phyloP scores from a whole-genome alignment of 2,113 vertebrate species.

The Zootoca vivipara region DNA sequence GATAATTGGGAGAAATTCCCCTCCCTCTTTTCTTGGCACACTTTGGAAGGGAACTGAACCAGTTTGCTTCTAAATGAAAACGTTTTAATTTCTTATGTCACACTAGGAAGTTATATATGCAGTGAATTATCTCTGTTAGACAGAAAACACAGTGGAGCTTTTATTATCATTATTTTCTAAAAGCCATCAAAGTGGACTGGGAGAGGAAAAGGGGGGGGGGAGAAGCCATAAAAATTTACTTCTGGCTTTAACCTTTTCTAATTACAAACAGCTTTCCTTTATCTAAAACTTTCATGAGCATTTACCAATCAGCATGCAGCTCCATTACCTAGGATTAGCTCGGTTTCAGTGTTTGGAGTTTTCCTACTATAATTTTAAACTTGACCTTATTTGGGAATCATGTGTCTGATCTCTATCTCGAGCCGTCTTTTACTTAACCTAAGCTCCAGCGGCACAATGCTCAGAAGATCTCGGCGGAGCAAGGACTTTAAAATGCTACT shows the following conservation, averaged over 20 bases:
- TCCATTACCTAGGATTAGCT: constrained; percentile 41
- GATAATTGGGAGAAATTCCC: constrained; percentile 12
- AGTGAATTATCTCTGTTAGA: constrained; percentile 14
- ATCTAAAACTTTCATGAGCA: constrained; percentile 25
- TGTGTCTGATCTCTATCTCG: constrained; percentile 7
- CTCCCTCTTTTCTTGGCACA: constrained; percentile 30
- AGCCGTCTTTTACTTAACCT: constrained; percentile 13
- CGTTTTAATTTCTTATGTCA: constrained; percentile 42
- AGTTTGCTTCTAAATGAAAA: constrained; percentile 44
- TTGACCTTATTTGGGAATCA: constrained; percentile 29
- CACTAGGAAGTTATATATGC: constrained; percentile 31
- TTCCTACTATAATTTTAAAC: constrained; percentile 28
- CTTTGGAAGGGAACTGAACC: constrained; percentile 31
- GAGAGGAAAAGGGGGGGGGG: not conserved
- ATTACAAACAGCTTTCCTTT: constrained; percentile 26
- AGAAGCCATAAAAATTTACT: constrained; percentile 25
- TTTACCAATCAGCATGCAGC: constrained; percentile 26
- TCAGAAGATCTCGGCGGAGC: constrained; percentile 5
- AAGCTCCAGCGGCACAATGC: constrained; percentile 11
- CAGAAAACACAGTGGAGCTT: not conserved
- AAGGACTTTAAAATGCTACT: constrained; percentile 21
- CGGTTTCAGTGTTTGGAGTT: constrained; percentile 19
- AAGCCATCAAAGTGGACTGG: constrained; percentile 1
- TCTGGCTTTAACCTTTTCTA: constrained; percentile 35
- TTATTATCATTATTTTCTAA: not conserved